A percentile compares a stretch with the other conserved stretches of the same genome.
These are phyloP conservation scores for Cephus runcator DNA, from an alignment of 2,888 invertebrate species.

Conservation along the genomic window DNA sequence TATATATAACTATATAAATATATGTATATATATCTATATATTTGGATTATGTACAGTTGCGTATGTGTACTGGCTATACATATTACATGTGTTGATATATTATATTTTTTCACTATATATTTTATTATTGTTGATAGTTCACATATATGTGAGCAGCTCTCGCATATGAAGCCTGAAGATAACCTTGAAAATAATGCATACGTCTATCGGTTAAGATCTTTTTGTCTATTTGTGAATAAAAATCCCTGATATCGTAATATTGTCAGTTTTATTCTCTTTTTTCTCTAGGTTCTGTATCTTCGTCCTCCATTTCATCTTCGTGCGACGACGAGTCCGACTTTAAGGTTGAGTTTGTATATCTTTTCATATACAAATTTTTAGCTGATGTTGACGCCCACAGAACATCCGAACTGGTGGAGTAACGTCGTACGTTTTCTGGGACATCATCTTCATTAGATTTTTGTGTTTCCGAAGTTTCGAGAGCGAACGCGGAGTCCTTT, in stretches of 20 bases:
- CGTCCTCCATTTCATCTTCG: not conserved
- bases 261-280: not conserved
- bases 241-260: not conserved
- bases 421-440: not conserved
- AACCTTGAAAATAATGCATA: not conserved
- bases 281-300: not conserved
- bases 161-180: not conserved
- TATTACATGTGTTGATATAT: conserved; percentile 30
- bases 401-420: not conserved
- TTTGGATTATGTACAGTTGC: conserved; percentile 26
- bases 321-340: not conserved
- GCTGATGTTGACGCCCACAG: not conserved
- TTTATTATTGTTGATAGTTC: conserved; percentile 34
- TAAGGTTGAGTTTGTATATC: not conserved
- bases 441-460: no score
- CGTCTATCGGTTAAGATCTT: not conserved
- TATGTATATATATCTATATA: conserved; percentile 30
- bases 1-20: conserved; percentile 28
- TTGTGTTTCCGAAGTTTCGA: not conserved
- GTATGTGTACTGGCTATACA: conserved; percentile 29
- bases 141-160: not conserved
- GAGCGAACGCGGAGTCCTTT: not conserved
- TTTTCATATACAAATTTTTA: not conserved
- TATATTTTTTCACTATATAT: conserved; percentile 53
- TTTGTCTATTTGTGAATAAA: not conserved